Evolutionary conservation across 2,888 invertebrate species (phyloP).

Genomic region (Heterodera filipjevi): DNA sequence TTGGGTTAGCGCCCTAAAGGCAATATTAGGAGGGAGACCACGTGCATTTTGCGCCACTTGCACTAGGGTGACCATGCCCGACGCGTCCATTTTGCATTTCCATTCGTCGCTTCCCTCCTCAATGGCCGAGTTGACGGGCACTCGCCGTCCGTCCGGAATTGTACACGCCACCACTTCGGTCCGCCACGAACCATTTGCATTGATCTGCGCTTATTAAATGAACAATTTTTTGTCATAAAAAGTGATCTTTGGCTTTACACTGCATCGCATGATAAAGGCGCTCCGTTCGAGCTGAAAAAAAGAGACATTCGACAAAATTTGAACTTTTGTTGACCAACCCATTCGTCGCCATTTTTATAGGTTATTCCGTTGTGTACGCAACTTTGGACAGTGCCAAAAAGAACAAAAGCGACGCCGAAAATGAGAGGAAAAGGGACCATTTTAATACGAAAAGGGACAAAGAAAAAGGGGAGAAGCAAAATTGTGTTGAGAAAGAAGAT

Average conservation of each 20-base stretch:
- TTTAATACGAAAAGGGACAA: not conserved
- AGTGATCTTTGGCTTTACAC: conserved; percentile 3
- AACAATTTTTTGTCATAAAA: not conserved
- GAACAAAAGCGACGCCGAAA: not conserved
- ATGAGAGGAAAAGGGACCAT: not conserved
- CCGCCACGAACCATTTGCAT: conserved; percentile 48
- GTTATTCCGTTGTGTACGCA: conserved; percentile 44
- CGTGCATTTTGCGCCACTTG: conserved; percentile 29
- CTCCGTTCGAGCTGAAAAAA: conserved; percentile 43
- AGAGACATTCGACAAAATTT: not conserved
- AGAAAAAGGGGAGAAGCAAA: not conserved
- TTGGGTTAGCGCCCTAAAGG: conserved; percentile 40
- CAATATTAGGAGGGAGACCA: not conserved
- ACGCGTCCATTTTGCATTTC: conserved; percentile 43
- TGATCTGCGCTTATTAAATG: conserved; percentile 18
- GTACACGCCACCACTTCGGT: conserved; percentile 50
- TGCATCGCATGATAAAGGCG: conserved; percentile 50
- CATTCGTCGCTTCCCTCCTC: conserved; percentile 45
- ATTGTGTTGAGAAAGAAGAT: not conserved
- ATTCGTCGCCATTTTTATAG: conserved; percentile 47
- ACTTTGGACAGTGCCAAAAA: conserved; percentile 12
- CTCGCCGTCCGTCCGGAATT: conserved; percentile 37
- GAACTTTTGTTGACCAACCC: conserved; percentile 30
- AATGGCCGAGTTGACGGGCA: conserved; percentile 34
- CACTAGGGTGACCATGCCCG: conserved; percentile 43